Conservation (phyloP, 2,888 invertebrate species). For the Graphium colonna region DNA sequence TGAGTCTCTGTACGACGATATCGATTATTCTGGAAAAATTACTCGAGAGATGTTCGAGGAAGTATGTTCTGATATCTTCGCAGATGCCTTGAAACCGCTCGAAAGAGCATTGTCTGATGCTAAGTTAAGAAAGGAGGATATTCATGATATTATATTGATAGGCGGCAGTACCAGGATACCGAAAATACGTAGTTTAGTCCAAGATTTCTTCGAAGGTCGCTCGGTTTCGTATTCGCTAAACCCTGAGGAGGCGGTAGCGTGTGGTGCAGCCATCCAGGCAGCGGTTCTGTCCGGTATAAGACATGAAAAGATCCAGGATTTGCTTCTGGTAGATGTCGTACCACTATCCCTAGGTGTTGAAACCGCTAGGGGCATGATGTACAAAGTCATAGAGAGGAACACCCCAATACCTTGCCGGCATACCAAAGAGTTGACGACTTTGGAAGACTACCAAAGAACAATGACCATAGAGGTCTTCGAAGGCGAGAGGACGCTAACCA, state of each 20-base stretch:
- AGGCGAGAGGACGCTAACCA: conserved; percentile 56
- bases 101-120: conserved; percentile 48
- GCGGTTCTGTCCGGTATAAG: conserved; percentile 46
- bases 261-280: conserved; percentile 62
- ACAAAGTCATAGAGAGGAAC: conserved; percentile 53
- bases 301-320: conserved; percentile 41
- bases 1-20: conserved; percentile 45
- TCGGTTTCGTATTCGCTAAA: conserved; percentile 47
- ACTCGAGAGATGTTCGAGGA: conserved; percentile 53
- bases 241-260: conserved; percentile 62
- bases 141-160: conserved; percentile 50
- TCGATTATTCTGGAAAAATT: conserved; percentile 50
- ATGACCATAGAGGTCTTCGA: conserved; percentile 65
- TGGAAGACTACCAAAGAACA: conserved; percentile 55
- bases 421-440: conserved; percentile 56
- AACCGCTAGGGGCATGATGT: conserved; percentile 58
- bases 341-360: conserved; percentile 61
- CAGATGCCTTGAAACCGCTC: conserved; percentile 45
- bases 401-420: conserved; percentile 54
- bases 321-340: conserved; percentile 53
- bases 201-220: conserved; percentile 47
- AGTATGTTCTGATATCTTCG: conserved; percentile 59
- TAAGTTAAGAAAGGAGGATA: conserved; percentile 42
- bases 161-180: conserved; percentile 65
- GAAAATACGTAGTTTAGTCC: conserved; percentile 47